Evolutionary conservation across 1,140 invertebrate genomes (phyloP).

Genomic region (Spodoptera litura): DNA sequence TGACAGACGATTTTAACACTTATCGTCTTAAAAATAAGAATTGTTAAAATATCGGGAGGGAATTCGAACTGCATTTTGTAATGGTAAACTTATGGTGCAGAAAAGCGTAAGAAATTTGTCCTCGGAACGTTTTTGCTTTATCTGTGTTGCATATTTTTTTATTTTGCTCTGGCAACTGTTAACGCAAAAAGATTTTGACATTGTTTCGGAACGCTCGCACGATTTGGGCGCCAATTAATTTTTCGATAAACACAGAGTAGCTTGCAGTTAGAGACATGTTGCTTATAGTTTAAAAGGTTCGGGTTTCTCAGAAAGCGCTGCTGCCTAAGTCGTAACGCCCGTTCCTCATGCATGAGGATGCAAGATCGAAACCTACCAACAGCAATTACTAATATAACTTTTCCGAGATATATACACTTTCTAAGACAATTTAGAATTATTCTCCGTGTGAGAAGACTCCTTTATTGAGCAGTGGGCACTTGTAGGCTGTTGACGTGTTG

Average conservation of each 20-base stretch:
- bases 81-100: conserved; percentile 54
- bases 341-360: too few relatives aligned
- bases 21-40: conserved; percentile 38
- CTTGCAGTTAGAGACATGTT: not conserved
- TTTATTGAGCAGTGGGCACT: too few relatives aligned
- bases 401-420: too few relatives aligned
- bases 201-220: conserved; percentile 67
- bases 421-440: too few relatives aligned
- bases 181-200: conserved; percentile 76
- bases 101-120: conserved; percentile 81
- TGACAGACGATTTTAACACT: conserved; percentile 41
- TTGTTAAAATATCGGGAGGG: not conserved
- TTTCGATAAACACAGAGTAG: conserved; percentile 61
- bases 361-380: too few relatives aligned
- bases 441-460: too few relatives aligned
- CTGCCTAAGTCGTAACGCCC: too few relatives aligned
- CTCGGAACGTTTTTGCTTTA: conserved; percentile 64
- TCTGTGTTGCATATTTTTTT: conserved; percentile 56
- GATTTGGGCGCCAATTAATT: conserved; percentile 77
- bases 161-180: conserved; percentile 64
- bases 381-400: too few relatives aligned
- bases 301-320: too few relatives aligned
- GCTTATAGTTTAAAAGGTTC: too few relatives aligned
- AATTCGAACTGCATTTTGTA: not conserved
- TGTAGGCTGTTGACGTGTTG: too few relatives aligned